Percentiles rank a stretch among this genome's conserved stretches.
Conservation (phyloP, 1,140 invertebrate species). For the Solenopsis invicta region DNA sequence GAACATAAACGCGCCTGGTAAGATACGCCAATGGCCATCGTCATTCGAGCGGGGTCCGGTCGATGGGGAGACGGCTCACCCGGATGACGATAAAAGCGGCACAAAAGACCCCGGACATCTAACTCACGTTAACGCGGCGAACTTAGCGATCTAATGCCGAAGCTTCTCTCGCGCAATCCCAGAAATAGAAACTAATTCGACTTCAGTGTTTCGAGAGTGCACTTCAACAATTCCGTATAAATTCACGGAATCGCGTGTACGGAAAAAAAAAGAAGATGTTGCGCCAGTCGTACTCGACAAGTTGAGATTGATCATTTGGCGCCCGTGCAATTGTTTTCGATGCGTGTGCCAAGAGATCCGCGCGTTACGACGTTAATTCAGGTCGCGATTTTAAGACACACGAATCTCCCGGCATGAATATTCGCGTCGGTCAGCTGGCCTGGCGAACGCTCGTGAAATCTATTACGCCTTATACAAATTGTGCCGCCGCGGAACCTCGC, state of each 20-base stretch:
- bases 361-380: constrained; percentile 5
- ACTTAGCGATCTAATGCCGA: not conserved
- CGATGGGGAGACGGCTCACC: not conserved
- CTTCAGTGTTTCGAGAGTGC: not conserved
- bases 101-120: not conserved
- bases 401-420: constrained; percentile 3
- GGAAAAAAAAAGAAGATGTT: no score
- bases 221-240: not conserved
- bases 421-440: not conserved
- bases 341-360: constrained; percentile 30
- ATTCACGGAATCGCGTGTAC: not conserved
- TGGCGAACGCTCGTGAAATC: not conserved
- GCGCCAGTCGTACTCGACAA: not conserved
- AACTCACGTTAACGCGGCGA: not conserved
- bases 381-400: constrained; percentile 6
- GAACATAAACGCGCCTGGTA: not conserved
- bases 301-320: constrained; percentile 51
- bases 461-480: not conserved
- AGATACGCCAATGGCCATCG: not conserved
- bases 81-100: not conserved
- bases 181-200: constrained; percentile 7
- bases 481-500: not conserved
- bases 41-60: not conserved
- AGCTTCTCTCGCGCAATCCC: not conserved
- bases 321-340: constrained; percentile 42